Evolutionary conservation across 2,113 vertebrate species (phyloP).

Genomic region (Platycercus adscitus): DNA sequence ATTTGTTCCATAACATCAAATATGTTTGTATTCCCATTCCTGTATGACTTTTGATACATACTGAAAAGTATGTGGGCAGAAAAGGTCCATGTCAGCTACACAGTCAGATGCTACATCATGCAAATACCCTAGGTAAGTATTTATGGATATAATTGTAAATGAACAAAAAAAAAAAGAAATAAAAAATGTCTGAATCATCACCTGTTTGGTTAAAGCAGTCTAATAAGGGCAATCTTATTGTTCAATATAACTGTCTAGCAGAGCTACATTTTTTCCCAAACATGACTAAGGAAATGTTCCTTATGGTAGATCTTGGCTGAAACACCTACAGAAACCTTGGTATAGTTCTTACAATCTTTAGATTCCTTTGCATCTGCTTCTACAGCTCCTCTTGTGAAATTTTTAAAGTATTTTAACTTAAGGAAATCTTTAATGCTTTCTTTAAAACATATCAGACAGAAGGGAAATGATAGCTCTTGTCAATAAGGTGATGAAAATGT

Average conservation of each 20-base stretch:
- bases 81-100: not conserved
- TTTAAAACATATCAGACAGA: not conserved
- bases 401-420: not conserved
- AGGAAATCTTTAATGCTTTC: not conserved
- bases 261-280: not conserved
- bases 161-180: not conserved
- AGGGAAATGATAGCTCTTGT: not conserved
- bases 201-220: not conserved
- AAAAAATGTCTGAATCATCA: not conserved
- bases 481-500: not conserved
- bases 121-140: not conserved
- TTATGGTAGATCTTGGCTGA: not conserved
- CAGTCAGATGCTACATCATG: not conserved
- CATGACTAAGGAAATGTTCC: not conserved
- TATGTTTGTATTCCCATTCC: not conserved
- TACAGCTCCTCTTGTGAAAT: not conserved
- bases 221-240: not conserved
- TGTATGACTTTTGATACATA: not conserved
- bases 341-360: not conserved
- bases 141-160: not conserved
- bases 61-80: not conserved
- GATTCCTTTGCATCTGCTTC: not conserved
- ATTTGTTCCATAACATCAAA: not conserved
- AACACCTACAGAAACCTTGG: not conserved
- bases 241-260: not conserved